Evolutionary conservation across 2,888 invertebrate species (phyloP), one percentile per base, ranked within the genome.

Genomic region (Drosophila greeni): DNA sequence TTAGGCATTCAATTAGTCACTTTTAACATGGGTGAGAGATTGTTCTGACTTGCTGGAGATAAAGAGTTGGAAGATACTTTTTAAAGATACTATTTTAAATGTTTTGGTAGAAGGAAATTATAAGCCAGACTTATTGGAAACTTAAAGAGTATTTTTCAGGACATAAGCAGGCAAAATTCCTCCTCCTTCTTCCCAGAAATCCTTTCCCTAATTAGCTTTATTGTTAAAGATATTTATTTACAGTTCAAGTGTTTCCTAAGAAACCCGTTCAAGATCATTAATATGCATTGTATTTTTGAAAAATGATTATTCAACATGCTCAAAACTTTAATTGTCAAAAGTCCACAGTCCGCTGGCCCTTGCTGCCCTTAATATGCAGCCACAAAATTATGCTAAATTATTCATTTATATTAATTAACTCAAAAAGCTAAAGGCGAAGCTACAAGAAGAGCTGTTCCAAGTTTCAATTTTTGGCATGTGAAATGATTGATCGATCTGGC

Each of bases 391-490:
- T 58, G 53, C 39, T 40, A 65, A 66, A 40, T 48, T 58, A 62
- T 68, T 52, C 75, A 81, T 83, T 83, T 70, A 78, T 81, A 60
- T 78, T 78, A 79, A 81, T 79, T 75, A 78, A 18, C 33, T n/a
- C 47, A 53, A 33, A 33, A 47, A 47, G 64, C 24, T 34, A 45
- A 43, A 42, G 52, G 36, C 33, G 14, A 52, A 42, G 31, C 14
- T 9, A n/a, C 18, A 16, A 33, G 39, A 20, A 23, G 49, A 40
- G 8, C 7, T 11, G 51, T 51, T 56, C 18, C 34, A 52, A 59
- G 42, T 18, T 45, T 59, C 34, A 60, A 23, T 42, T 66, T 66
- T 53, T 60, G 52, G 49, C 52, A 61, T 59, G 56, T 59, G 29
- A 56, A 59, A 56, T 78, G 77, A 78, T 81, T 83, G 77, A 78